Evolutionary conservation across 2,797 vertebrate species (phyloP).

Genomic region (Iguana delicatissima): DNA sequence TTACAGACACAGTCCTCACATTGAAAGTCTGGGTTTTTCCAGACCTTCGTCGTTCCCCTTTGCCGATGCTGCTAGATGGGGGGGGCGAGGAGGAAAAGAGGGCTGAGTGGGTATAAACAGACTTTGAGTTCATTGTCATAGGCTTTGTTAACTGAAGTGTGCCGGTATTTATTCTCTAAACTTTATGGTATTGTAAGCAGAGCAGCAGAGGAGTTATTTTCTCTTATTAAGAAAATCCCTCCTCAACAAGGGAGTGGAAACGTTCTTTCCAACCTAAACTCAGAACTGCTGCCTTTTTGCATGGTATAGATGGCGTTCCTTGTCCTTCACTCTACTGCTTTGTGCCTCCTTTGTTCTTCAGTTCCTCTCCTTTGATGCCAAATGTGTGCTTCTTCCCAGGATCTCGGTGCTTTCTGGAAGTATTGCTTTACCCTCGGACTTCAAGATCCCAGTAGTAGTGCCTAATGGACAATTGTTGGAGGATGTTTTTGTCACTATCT

Average conservation of each 20-base stretch:
- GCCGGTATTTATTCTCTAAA: background rate
- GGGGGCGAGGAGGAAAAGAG: no score
- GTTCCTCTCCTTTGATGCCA: background rate
- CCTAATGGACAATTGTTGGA: background rate
- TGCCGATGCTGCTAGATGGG: no score
- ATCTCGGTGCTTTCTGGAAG: background rate
- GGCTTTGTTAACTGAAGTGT: no score
- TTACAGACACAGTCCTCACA: no score
- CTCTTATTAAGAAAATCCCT: background rate
- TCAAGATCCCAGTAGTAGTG: background rate
- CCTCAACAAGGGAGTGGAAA: background rate
- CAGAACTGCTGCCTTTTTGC: background rate
- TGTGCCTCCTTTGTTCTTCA: no score
- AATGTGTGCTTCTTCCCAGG: background rate
- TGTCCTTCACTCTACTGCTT: background rate
- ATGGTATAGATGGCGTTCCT: background rate
- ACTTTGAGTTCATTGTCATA: no score
- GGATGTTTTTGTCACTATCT: background rate
- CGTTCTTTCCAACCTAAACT: no score
- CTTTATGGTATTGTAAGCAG: background rate
- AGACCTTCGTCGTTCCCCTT: no score
- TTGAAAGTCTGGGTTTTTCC: no score
- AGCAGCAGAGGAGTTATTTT: background rate
- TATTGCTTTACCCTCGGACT: background rate
- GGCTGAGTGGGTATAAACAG: no score